Conservation (phyloP, 2,113 vertebrate species). For the Thalassarche chlororhynchos region DNA sequence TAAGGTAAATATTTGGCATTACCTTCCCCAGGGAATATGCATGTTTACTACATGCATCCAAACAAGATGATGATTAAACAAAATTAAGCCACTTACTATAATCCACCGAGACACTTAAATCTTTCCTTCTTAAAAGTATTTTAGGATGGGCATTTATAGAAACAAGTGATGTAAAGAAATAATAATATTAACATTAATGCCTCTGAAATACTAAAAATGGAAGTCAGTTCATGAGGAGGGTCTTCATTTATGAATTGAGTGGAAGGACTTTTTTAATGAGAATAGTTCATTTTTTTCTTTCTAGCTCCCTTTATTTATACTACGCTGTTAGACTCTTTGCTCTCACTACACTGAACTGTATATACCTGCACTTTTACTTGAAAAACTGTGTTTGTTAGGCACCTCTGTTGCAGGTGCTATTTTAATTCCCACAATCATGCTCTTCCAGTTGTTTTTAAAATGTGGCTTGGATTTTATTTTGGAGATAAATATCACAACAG, state of each 20-base stretch:
- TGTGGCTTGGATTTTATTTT: conserved; percentile 5
- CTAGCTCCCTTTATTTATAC: background rate
- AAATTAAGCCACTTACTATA: conserved; percentile 31
- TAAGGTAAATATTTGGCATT: conserved; percentile 16
- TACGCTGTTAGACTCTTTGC: background rate
- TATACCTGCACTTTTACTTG: background rate
- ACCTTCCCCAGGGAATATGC: background rate
- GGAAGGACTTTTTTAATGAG: background rate
- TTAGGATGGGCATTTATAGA: conserved; percentile 1
- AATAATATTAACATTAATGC: background rate
- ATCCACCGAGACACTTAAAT: background rate
- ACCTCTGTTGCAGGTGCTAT: background rate
- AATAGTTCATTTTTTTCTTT: background rate
- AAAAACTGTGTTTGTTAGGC: background rate
- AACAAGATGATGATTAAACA: background rate
- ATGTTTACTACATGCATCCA: conserved; percentile 24
- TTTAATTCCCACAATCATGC: background rate
- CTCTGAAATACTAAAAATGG: background rate
- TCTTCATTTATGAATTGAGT: background rate
- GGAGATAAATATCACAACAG: conserved; percentile 25
- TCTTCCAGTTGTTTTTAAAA: conserved; percentile 6
- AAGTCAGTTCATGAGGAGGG: background rate
- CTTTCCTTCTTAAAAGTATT: conserved; percentile 7
- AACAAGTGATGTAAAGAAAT: background rate
- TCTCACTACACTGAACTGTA: background rate